Base-by-base conservation (phyloP, 2,888 invertebrate species). In the Helicoverpa assulta region DNA sequence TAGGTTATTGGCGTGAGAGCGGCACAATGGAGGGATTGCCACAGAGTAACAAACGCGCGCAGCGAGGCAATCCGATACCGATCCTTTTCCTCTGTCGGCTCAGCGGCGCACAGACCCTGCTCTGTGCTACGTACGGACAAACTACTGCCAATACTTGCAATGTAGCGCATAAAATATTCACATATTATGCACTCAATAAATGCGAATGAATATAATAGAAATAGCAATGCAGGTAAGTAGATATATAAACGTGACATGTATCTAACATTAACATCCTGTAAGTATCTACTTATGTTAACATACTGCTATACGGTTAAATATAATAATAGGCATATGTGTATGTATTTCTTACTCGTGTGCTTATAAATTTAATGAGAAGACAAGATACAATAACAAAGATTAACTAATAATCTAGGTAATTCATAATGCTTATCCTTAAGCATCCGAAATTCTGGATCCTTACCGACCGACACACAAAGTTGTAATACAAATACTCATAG, bases 81-180 rank as follows among this genome's bases (percentile, higher is more conserved):
- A 73, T 73, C 75, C 69, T 18, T 2, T 43, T 59, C 50, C 14
- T 5, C 16, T 73, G 73, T 72, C 73, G 50, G 61, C 68, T 73
- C 75, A 69, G 2, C n/a, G 40, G 43, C 40, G 43, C 12, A 18
- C 6, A 21, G 54, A 40, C 43, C 7, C 21, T 19, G 14, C 43
- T 33, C 4, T 33, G 21, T 57, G 16, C 18, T 33, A 37, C n/a
- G 37, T 14, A 40, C 47, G n/a, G 40, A 14, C 29, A 18, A n/a
- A 54, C 10, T 50, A 50, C 21, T 50, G 53, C 18, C 12, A 18
- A 54, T 0, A 0, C 10, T 7, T 5, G 54, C 21, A 40, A 29
- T 33, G 16, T 18, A 50, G 19, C 8, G 1, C 26, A 52, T 19
- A 26, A 18, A 8, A 21, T 5, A 19, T n/a, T 1, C 0, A 12